Evolutionary conservation across 2,888 invertebrate species (phyloP).

Genomic region (Polyommatus iphigenia): DNA sequence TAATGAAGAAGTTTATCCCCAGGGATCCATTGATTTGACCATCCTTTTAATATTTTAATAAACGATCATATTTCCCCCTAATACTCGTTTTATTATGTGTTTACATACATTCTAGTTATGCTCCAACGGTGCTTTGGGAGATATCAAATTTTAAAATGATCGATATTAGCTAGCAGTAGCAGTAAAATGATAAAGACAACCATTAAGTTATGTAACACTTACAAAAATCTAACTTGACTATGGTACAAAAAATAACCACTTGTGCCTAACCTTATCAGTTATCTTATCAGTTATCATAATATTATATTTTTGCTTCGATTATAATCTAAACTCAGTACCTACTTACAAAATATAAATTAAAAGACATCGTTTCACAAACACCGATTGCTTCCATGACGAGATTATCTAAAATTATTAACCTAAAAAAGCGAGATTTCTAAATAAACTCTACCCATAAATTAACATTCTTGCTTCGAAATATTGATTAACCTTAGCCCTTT

Average conservation of each 20-base stretch:
- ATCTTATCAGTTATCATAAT: no score
- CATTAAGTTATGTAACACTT: not conserved
- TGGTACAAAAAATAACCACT: not conserved
- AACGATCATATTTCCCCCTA: slow-evolving; percentile 45
- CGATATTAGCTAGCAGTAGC: not conserved
- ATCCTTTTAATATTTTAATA: slow-evolving; percentile 68
- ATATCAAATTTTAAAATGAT: slow-evolving; percentile 6
- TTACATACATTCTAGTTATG: slow-evolving; percentile 23
- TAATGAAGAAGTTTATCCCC: slow-evolving; percentile 60
- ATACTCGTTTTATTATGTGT: slow-evolving; percentile 37
- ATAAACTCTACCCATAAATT: slow-evolving; percentile 18
- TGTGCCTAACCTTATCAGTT: not conserved
- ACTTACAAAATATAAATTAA: not conserved
- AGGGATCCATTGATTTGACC: slow-evolving; percentile 67
- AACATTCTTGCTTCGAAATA: slow-evolving; percentile 21
- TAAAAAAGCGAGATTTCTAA: slow-evolving; percentile 4
- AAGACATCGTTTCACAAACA: not conserved
- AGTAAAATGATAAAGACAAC: not conserved
- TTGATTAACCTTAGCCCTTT: slow-evolving; percentile 24
- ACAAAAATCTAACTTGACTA: no score
- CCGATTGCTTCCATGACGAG: not conserved
- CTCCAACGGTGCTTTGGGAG: slow-evolving; percentile 8
- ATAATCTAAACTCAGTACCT: not conserved
- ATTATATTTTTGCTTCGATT: not conserved
- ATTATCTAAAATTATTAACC: not conserved